Evolutionary conservation across 2,797 vertebrate species (phyloP).

Genomic region (Valencia hispanica): DNA sequence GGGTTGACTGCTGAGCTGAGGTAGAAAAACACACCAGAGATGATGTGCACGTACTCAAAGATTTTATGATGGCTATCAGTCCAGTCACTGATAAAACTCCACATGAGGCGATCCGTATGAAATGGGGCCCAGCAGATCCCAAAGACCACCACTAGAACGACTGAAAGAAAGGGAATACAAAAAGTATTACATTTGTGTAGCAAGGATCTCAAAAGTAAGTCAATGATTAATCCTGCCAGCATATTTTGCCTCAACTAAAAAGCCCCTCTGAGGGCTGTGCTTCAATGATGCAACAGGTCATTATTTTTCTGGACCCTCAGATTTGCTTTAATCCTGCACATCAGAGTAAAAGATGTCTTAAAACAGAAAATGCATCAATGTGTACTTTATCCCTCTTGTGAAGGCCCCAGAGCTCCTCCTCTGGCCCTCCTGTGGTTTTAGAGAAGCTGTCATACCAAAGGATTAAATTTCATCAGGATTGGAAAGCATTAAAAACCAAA

Average conservation of each 20-base stretch:
- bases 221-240: constrained; percentile 2
- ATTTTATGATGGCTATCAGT: constrained; percentile 78
- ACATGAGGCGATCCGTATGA: constrained; percentile 92
- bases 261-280: not conserved
- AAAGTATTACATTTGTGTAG: not conserved
- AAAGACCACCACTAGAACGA: constrained; percentile 91
- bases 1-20: constrained; percentile 92
- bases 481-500: constrained; percentile 5
- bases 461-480: constrained; percentile 1
- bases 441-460: not conserved
- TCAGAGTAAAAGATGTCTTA: not conserved
- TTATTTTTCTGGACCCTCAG: constrained; percentile 3
- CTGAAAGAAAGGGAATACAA: constrained; percentile 68
- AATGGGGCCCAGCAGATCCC: constrained; percentile 96
- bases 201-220: not conserved
- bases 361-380: not conserved
- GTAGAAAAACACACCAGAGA: constrained; percentile 94
- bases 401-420: not conserved
- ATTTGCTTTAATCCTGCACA: constrained; percentile 11
- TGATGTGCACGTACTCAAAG: constrained; percentile 87
- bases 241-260: constrained; percentile 14
- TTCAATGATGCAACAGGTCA: not conserved
- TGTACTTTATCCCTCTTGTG: not conserved
- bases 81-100: constrained; percentile 89
- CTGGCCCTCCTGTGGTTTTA: not conserved